A percentile compares a stretch with the other conserved stretches of the same genome.
Conservation (phyloP, 2,797 vertebrate species). For the Enteromius viviparus region DNA sequence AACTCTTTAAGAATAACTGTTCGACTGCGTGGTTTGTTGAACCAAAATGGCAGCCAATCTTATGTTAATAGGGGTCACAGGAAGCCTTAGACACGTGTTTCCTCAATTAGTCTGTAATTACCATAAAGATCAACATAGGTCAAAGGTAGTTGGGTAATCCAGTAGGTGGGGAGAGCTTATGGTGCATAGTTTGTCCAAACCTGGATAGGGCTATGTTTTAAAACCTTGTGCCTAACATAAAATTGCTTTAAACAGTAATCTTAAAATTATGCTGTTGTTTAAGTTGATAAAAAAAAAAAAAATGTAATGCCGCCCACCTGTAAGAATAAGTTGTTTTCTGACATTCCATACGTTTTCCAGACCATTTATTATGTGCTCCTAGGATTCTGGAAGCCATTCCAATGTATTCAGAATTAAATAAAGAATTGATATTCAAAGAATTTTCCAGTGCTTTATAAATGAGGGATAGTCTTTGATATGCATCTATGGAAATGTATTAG, state of each 20-base stretch:
- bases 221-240: neutral
- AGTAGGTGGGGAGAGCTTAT: slow-evolving; percentile 4
- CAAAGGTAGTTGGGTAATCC: slow-evolving; percentile 57
- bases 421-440: too few relatives aligned
- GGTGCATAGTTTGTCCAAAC: slow-evolving; percentile 10
- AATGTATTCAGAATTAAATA: too few relatives aligned
- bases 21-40: slow-evolving; percentile 15
- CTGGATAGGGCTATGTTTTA: slow-evolving; percentile 1
- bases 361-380: too few relatives aligned
- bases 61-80: slow-evolving; percentile 61
- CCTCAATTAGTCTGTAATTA: slow-evolving; percentile 62
- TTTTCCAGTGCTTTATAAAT: too few relatives aligned
- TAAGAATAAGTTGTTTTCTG: neutral
- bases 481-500: too few relatives aligned
- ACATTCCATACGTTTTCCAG: neutral
- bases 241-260: neutral
- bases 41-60: slow-evolving; percentile 54
- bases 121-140: slow-evolving; percentile 56
- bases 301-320: too few relatives aligned
- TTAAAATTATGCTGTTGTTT: neutral
- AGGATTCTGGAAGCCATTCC: too few relatives aligned
- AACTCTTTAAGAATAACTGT: neutral
- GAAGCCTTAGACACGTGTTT: slow-evolving; percentile 60
- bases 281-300: too few relatives aligned
- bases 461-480: too few relatives aligned